phyloP scores from a whole-genome alignment of 1,140 invertebrate genomes.

The Penaeus vannamei region DNA sequence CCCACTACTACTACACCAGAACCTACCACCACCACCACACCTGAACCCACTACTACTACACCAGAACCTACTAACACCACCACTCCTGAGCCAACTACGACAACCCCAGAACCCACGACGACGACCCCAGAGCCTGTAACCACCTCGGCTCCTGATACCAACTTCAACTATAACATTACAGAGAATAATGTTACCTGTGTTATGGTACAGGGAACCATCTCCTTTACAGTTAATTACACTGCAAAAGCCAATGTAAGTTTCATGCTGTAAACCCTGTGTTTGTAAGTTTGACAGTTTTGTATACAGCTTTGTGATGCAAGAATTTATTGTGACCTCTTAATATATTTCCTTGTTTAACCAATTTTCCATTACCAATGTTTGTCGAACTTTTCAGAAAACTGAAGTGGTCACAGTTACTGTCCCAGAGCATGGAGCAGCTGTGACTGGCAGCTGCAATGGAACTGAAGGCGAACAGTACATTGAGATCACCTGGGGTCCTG shows the following conservation, averaged over 20 bases:
- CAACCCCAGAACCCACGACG: background rate
- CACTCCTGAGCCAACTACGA: background rate
- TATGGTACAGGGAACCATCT: background rate
- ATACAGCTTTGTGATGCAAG: no score
- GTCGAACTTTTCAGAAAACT: no score
- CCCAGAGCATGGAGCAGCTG: no score
- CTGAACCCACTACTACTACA: background rate
- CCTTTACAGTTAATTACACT: constrained; percentile 4
- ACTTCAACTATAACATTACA: constrained; percentile 7
- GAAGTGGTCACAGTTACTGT: no score
- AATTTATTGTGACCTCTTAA: no score
- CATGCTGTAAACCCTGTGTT: background rate
- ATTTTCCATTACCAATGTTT: no score
- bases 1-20: background rate
- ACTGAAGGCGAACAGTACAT: no score
- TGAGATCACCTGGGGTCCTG: no score
- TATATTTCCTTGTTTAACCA: no score
- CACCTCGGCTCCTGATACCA: background rate
- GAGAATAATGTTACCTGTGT: constrained; percentile 18
- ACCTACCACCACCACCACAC: background rate
- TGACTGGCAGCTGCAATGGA: no score
- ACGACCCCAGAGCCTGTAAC: background rate
- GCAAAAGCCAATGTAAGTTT: background rate
- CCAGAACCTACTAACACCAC: background rate
- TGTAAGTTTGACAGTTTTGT: no score